Evolutionary conservation across 1,140 invertebrate species (phyloP).

Genomic region (Meloidogyne exigua): DNA sequence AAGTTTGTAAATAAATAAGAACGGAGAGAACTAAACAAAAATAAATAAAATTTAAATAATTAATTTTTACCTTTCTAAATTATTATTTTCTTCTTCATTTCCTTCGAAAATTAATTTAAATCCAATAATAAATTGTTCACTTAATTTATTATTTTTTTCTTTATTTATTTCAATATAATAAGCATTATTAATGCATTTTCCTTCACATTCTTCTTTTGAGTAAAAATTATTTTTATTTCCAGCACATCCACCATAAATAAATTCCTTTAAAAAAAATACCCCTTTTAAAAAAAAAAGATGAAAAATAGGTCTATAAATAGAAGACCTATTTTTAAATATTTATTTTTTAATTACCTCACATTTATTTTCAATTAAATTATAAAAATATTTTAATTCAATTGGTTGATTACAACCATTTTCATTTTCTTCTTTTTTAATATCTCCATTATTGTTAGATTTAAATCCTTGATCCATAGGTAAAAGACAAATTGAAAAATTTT

Average conservation of each 20-base stretch:
- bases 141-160: not conserved
- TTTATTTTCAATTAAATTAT: slow-evolving; percentile 12
- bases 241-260: slow-evolving; percentile 21
- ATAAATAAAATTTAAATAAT: too few relatives aligned
- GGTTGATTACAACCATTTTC: not conserved
- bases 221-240: slow-evolving; percentile 27
- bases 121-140: not conserved
- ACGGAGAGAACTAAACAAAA: not conserved
- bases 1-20: not conserved
- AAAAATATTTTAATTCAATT: slow-evolving; percentile 11
- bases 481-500: not conserved
- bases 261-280: too few relatives aligned
- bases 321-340: not conserved
- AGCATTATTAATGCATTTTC: not conserved
- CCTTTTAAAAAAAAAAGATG: too few relatives aligned
- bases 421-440: not conserved
- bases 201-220: slow-evolving; percentile 15
- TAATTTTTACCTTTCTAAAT: not conserved
- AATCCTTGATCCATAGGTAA: not conserved
- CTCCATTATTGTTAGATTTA: not conserved
- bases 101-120: not conserved
- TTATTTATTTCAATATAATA: too few relatives aligned
- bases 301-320: too few relatives aligned
- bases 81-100: not conserved
- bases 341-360: slow-evolving; percentile 13